These are phyloP conservation scores for Babyrousa celebensis DNA, from an alignment of 2,797 vertebrate species.

Conservation along the genomic window DNA sequence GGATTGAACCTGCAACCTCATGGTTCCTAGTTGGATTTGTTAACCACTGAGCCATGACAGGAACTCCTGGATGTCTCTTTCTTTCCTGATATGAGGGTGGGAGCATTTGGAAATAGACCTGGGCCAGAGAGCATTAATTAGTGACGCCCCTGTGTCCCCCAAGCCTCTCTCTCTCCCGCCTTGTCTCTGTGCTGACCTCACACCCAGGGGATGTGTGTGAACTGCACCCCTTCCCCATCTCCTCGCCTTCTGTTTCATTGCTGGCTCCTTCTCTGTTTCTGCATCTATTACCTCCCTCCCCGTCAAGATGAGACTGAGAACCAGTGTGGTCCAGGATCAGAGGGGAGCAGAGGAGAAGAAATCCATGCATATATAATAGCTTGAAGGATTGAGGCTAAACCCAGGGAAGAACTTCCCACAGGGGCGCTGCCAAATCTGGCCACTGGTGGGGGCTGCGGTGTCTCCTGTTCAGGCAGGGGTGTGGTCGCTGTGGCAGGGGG, in stretches of 20 bases:
- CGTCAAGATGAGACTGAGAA: conserved; percentile 1
- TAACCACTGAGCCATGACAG: no score
- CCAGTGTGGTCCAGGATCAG: neutral
- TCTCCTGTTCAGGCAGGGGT: neutral
- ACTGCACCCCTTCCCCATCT: neutral
- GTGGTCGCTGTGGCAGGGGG: neutral
- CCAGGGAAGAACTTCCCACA: conserved; percentile 37
- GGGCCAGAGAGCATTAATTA: conserved; percentile 2
- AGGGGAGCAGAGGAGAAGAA: neutral
- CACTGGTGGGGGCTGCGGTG: neutral
- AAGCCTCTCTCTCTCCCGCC: neutral
- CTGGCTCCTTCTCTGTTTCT: conserved; percentile 29
- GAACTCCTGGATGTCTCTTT: conserved; percentile 11
- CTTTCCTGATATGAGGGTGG: neutral
- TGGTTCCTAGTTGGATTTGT: no score
- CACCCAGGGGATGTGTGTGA: neutral
- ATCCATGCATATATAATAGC: neutral
- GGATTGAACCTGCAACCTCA: no score
- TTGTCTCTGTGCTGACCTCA: neutral
- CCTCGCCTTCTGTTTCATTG: neutral
- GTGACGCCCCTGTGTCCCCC: neutral
- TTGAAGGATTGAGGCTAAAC: neutral
- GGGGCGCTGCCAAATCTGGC: neutral
- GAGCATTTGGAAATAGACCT: neutral
- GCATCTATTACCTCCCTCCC: neutral